Conservation (phyloP, 1,140 invertebrate genomes). For the Carposina sasakii region DNA sequence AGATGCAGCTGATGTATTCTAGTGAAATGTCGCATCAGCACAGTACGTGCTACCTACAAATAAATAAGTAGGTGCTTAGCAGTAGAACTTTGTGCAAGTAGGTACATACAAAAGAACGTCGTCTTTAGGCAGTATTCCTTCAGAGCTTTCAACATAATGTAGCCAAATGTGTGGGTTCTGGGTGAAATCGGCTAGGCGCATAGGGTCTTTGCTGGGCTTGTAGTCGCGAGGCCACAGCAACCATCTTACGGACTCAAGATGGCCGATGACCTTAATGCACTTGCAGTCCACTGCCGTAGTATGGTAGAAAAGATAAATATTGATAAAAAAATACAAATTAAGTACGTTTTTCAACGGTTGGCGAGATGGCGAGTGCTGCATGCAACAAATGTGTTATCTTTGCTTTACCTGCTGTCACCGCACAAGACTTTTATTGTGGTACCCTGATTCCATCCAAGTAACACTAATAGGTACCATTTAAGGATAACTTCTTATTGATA, state of each 20-base stretch:
- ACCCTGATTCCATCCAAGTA: too few species aligned
- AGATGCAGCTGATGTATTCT: too few species aligned
- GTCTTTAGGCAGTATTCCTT: constrained; percentile 40
- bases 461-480: too few species aligned
- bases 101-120: constrained; percentile 41
- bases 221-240: constrained; percentile 22
- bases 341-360: too few species aligned
- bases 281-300: constrained; percentile 36
- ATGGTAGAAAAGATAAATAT: too few species aligned
- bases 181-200: constrained; percentile 42
- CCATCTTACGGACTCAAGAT: constrained; percentile 45
- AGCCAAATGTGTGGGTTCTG: constrained; percentile 44
- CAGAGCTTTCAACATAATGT: constrained; percentile 39
- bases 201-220: constrained; percentile 20
- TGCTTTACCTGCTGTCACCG: too few species aligned
- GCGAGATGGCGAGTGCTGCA: too few species aligned
- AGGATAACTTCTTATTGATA: too few species aligned
- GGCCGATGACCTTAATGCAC: constrained; percentile 35
- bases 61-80: neutral
- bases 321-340: constrained; percentile 20
- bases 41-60: too few species aligned
- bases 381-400: too few species aligned
- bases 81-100: constrained; percentile 5
- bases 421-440: too few species aligned
- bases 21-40: too few species aligned